Conservation (phyloP, 2,888 invertebrate species). For the Choristoneura rosaceana region DNA sequence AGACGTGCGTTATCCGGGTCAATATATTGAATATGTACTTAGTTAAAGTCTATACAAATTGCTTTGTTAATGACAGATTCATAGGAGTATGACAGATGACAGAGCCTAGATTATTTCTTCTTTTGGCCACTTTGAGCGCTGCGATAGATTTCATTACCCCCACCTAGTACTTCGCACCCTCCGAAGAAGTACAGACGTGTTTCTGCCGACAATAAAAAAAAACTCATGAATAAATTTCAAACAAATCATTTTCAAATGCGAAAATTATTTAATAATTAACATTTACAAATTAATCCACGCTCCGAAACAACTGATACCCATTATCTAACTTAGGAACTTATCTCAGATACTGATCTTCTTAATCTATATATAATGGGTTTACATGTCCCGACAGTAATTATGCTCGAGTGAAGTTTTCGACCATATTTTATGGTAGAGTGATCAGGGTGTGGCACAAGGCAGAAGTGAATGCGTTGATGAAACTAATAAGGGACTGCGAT, state of each 20-base stretch:
- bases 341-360: slow-evolving; percentile 72
- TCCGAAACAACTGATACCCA: slow-evolving; percentile 12
- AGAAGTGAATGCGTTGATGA: slow-evolving; percentile 42
- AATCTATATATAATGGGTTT: slow-evolving; percentile 84
- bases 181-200: too few species aligned
- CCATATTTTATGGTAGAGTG: slow-evolving; percentile 79
- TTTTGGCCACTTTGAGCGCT: too few species aligned
- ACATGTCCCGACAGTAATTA: slow-evolving; percentile 81
- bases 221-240: background rate
- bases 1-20: too few species aligned
- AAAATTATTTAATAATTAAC: slow-evolving; percentile 7
- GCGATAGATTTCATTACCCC: too few species aligned
- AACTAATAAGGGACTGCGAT: background rate
- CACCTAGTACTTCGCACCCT: too few species aligned
- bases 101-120: too few species aligned
- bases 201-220: too few species aligned
- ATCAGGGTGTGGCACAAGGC: slow-evolving; percentile 54
- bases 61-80: too few species aligned
- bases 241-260: background rate
- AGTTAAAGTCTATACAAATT: too few species aligned
- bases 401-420: slow-evolving; percentile 72
- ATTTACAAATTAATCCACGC: slow-evolving; percentile 8
- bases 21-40: too few species aligned
- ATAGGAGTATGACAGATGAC: too few species aligned
- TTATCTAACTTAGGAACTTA: slow-evolving; percentile 50